Evolutionary conservation across 2,888 invertebrate genomes (phyloP).

Genomic region (Cerastis leucographa): DNA sequence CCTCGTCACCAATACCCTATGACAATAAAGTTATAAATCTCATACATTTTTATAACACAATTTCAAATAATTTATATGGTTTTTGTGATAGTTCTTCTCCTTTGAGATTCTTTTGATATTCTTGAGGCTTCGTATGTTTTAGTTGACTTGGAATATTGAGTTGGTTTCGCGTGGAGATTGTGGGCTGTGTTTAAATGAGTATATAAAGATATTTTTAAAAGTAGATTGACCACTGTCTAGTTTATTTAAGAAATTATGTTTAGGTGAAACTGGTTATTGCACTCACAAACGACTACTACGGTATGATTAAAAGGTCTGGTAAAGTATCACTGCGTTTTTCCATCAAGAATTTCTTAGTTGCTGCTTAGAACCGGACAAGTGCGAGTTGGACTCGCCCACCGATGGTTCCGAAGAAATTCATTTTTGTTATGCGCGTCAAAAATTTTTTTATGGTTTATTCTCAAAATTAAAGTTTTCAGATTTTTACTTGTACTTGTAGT

Average conservation of each 20-base stretch:
- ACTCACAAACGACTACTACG: no score
- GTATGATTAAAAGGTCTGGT: not conserved
- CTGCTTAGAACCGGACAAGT: not conserved
- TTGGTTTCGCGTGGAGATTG: conserved; percentile 15
- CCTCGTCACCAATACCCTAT: conserved; percentile 73
- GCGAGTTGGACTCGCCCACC: no score
- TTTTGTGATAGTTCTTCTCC: conserved; percentile 56
- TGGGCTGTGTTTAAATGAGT: conserved; percentile 8
- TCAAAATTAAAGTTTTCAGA: no score
- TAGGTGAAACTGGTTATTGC: not conserved
- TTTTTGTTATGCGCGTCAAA: no score
- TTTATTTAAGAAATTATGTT: not conserved
- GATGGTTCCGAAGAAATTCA: no score
- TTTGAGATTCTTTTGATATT: conserved; percentile 58
- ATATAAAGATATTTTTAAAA: conserved; percentile 1
- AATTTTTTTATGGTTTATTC: no score
- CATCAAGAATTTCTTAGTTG: not conserved
- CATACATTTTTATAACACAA: conserved; percentile 84
- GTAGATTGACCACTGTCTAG: not conserved
- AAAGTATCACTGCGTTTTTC: not conserved
- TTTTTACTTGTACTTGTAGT: no score
- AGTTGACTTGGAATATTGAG: conserved; percentile 26
- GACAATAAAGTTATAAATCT: conserved; percentile 82
- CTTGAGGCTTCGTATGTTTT: conserved; percentile 34
- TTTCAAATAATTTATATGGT: conserved; percentile 78